Conservation (phyloP, 2,113 vertebrate species). For the Aramus guarauna region DNA sequence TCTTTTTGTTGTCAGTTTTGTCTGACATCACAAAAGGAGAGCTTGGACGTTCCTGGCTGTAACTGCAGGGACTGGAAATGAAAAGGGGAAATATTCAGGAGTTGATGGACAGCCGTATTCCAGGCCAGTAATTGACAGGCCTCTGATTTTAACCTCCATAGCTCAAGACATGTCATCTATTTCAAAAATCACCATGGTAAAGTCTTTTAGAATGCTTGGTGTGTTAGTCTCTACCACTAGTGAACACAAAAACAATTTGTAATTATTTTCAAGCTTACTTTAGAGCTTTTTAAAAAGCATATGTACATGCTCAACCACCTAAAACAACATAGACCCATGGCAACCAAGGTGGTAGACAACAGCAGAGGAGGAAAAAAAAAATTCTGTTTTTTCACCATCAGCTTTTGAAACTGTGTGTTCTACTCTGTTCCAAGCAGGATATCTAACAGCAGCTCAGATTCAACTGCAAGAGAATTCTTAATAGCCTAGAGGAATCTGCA, state of each 20-base stretch:
- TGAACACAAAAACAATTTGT: not conserved
- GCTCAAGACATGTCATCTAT: not conserved
- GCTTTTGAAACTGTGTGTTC: not conserved
- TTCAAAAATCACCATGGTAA: not conserved
- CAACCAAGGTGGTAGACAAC: not conserved
- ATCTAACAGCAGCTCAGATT: not conserved
- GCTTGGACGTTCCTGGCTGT: not conserved
- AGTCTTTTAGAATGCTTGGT: not conserved
- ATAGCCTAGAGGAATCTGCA: not conserved
- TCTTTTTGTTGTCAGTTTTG: not conserved
- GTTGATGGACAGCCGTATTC: not conserved
- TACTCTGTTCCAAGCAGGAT: fast-evolving
- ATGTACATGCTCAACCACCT: not conserved
- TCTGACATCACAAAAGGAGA: not conserved
- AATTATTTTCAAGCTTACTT: not conserved
- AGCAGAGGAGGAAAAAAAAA: too few relatives aligned
- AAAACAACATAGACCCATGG: not conserved
- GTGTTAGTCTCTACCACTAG: not conserved
- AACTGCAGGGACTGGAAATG: not conserved
- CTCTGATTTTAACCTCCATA: not conserved
- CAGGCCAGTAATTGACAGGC: not conserved
- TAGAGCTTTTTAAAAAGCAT: not conserved
- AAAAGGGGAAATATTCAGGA: not conserved
- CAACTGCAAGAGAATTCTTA: not conserved
- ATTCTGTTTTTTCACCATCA: not conserved